These are phyloP conservation scores for Seira musarum DNA, from an alignment of 2,888 invertebrate species.

Conservation along the genomic window DNA sequence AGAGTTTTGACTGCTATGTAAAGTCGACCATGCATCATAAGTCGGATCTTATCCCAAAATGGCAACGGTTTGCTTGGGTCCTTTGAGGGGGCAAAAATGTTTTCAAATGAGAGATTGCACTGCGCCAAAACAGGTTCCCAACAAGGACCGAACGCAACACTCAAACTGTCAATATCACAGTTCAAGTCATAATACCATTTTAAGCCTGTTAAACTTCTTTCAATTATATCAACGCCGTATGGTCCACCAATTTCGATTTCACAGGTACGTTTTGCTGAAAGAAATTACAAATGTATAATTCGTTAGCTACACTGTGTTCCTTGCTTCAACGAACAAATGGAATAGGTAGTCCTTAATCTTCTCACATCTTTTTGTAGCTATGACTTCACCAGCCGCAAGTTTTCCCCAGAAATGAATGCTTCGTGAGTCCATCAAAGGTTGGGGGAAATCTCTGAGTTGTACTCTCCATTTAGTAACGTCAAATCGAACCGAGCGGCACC, in stretches of 20 bases:
- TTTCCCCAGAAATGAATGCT: conserved; percentile 91
- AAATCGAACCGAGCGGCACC: conserved; percentile 91
- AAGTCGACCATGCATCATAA: conserved; percentile 92
- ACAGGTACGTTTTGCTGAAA: conserved; percentile 82
- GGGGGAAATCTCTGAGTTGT: conserved; percentile 94
- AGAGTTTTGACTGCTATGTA: conserved; percentile 90
- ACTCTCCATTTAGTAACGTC: conserved; percentile 90
- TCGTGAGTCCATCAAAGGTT: conserved; percentile 89
- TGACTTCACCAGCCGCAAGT: conserved; percentile 91
- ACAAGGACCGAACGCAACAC: conserved; percentile 97
- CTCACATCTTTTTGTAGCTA: conserved; percentile 79
- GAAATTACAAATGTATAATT: conserved; percentile 24
- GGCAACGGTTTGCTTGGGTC: conserved; percentile 95
- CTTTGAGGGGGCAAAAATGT: conserved; percentile 87
- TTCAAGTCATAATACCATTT: conserved; percentile 99
- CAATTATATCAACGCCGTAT: conserved; percentile 86
- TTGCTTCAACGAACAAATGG: not conserved
- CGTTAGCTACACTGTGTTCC: not conserved
- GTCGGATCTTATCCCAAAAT: conserved; percentile 97
- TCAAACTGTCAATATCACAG: conserved; percentile 88
- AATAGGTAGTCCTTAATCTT: not conserved
- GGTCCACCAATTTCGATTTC: conserved; percentile 87
- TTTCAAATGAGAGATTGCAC: conserved; percentile 90
- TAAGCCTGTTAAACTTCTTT: conserved; percentile 92
- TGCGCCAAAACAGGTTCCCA: conserved; percentile 98